Percentiles rank a stretch among this genome's conserved stretches.
Conservation (phyloP, 2,888 invertebrate species). For the Apotomis capreana region DNA sequence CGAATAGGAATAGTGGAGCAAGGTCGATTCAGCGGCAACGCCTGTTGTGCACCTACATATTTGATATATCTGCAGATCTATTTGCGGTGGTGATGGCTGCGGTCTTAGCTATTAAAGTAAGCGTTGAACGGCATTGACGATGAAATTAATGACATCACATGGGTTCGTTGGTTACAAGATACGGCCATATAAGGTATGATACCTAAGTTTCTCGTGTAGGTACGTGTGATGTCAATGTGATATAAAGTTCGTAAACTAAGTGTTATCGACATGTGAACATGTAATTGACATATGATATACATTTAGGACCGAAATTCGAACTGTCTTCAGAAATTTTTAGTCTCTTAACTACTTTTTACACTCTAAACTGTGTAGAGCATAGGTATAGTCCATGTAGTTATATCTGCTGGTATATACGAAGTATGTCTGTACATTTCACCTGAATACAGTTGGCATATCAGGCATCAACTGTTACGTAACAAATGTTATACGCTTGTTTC, state of each 20-base stretch:
- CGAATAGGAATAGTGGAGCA: constrained; percentile 53
- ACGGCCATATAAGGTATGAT: neutral
- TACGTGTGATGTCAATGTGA: neutral
- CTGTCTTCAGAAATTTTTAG: too few species aligned
- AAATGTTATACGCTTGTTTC: neutral
- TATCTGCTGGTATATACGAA: too few species aligned
- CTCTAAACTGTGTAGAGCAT: too few species aligned
- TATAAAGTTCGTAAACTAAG: too few species aligned
- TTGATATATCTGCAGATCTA: constrained; percentile 37
- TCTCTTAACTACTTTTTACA: too few species aligned
- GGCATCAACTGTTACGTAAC: neutral
- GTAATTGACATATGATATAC: too few species aligned
- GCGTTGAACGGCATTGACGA: constrained; percentile 15
- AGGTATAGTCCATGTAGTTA: too few species aligned
- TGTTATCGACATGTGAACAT: too few species aligned
- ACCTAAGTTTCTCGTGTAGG: neutral
- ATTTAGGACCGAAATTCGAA: too few species aligned
- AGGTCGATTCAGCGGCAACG: constrained; percentile 54
- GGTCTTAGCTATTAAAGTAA: constrained; percentile 16
- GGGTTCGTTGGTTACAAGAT: constrained; percentile 1
- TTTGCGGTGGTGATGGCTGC: constrained; percentile 29
- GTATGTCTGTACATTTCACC: neutral
- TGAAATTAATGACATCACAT: constrained; percentile 19
- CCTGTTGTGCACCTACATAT: constrained; percentile 46
- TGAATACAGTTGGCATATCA: neutral